Base-by-base conservation (phyloP, 2,113 vertebrate species). In the Larimichthys crocea region DNA sequence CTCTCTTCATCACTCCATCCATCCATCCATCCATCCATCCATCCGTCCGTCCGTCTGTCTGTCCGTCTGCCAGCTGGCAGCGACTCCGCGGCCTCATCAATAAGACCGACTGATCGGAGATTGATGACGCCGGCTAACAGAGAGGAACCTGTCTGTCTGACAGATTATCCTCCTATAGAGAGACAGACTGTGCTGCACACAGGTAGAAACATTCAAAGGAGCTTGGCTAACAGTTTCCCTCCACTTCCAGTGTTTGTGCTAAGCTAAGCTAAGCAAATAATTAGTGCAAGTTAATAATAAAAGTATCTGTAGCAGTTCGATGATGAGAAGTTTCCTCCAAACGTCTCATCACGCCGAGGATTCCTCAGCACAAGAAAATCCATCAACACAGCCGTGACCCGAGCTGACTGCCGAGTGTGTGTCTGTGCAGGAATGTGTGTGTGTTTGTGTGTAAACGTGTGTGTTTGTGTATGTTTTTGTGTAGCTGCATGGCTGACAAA, bases 41-140 rank as follows among this genome's bases (percentile, higher is more conserved):
- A 22, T 85, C 87, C 76, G 70, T 79, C 80, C 55, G 68, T 71
- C 22, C 5, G 31, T 35, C 6, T 35, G 22, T 15, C 72, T 40
- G 79, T 84, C 86, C 20, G 86, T 89, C 82, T 86, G 89, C 89
- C 91, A 92, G 89, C 89, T 90, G 89, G 89, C 89, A 68, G 80
- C 80, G 9, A 56, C 79, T 79, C 88, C n/a, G 70, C 29, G 68
- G 79, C 11, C 76, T 91, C 86, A 87, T 91, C 89, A 89, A 92
- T 90, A 91, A 87, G 88, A 65, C 70, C 19, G 86, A 76, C 86
- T 74, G 88, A 90, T 89, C 49, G 83, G 88, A 87, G 87, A 91
- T 86, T 86, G 83, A 91, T 89, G 83, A 74, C 17, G 40, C 7
- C 2, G 73, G 52, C 87, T 80, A 72, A 79, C 82, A 40, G 85